Percentiles rank a stretch among this genome's conserved stretches.
Evolutionary conservation across 2,113 vertebrate genomes (phyloP).

Genomic region (Cavia aperea): DNA sequence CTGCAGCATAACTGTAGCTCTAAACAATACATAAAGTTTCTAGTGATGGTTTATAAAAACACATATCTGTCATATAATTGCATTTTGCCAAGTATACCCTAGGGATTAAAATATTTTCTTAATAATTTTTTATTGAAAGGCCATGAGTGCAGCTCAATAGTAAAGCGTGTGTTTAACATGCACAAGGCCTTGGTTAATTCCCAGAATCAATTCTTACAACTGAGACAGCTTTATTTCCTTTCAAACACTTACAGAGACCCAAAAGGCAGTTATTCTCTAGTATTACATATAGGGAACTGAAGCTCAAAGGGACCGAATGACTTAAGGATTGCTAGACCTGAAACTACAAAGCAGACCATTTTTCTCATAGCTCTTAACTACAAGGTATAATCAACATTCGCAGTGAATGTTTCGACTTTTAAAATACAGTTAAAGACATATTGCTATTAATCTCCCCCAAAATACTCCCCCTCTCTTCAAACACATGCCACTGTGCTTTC

Average conservation of each 20-base stretch:
- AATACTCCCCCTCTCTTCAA: background rate
- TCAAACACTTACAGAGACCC: background rate
- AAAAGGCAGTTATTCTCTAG: background rate
- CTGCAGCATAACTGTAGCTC: background rate
- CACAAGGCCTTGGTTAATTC: background rate
- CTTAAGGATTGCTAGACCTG: background rate
- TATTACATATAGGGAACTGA: background rate
- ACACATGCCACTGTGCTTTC: background rate
- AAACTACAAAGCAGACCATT: background rate
- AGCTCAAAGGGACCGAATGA: background rate
- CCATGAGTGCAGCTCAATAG: background rate
- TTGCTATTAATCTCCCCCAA: background rate
- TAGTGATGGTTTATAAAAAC: conserved; percentile 14
- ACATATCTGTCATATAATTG: background rate
- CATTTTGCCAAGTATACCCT: background rate
- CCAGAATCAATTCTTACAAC: background rate
- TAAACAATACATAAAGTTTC: background rate
- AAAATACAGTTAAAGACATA: background rate
- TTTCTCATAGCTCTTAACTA: background rate
- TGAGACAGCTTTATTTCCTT: background rate
- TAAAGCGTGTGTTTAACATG: background rate
- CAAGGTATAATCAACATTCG: background rate
- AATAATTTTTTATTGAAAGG: conserved; percentile 9
- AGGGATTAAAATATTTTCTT: background rate
- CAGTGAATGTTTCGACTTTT: background rate